Evolutionary conservation across 2,888 invertebrate species (phyloP).

Genomic region (Caenorhabditis sp.): DNA sequence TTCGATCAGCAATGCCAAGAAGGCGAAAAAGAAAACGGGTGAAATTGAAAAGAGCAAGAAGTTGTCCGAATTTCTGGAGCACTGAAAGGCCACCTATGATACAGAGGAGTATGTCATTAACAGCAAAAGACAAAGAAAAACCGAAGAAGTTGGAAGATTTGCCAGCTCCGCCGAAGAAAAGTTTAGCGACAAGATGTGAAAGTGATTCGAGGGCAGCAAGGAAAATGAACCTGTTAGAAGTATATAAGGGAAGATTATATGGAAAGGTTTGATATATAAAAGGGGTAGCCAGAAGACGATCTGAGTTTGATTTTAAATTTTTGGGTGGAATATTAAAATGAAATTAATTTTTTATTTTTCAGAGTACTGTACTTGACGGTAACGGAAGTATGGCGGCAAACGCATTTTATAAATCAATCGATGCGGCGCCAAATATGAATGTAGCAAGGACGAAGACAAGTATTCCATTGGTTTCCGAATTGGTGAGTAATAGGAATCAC

Average conservation of each 20-base stretch:
- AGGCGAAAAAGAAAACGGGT: conserved; percentile 50
- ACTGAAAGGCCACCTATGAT: conserved; percentile 21
- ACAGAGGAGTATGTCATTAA: conserved; percentile 32
- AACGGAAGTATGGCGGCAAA: conserved; percentile 85
- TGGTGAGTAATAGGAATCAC: conserved; percentile 82
- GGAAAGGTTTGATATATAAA: background rate
- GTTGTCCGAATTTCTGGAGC: conserved; percentile 29
- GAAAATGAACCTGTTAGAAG: conserved; percentile 42
- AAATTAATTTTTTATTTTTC: conserved; percentile 30
- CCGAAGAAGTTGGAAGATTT: conserved; percentile 12
- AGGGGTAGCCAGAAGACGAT: no score
- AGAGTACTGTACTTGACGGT: conserved; percentile 68
- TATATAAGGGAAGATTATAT: conserved; percentile 33
- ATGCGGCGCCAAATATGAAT: conserved; percentile 98
- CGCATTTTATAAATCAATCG: conserved; percentile 99
- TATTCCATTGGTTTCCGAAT: conserved; percentile 95
- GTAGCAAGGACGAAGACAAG: conserved; percentile 86
- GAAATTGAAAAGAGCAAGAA: conserved; percentile 20
- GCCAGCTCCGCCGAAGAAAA: conserved; percentile 4
- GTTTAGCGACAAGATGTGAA: conserved; percentile 15
- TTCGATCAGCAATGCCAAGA: conserved; percentile 41
- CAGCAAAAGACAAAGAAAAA: background rate
- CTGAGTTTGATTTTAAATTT: no score
- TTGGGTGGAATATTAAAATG: no score
- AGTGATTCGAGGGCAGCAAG: conserved; percentile 26